phyloP scores from a whole-genome alignment of 1,140 invertebrate species.

The Meloidogyne exigua region DNA sequence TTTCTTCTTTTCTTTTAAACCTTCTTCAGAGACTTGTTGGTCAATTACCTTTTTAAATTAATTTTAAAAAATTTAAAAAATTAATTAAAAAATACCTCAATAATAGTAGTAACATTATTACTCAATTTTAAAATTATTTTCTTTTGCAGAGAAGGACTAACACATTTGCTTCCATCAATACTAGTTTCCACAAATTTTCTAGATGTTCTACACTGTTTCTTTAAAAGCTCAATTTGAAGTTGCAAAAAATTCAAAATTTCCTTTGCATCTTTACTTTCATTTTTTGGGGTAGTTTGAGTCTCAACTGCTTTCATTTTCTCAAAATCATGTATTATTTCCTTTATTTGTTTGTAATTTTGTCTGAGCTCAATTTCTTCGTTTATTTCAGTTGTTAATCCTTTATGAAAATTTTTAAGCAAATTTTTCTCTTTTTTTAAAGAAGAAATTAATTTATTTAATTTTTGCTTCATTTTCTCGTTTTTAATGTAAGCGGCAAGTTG shows the following conservation, averaged over 20 bases:
- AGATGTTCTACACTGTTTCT: conserved; percentile 30
- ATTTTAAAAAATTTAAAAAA: background rate
- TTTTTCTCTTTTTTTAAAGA: conserved; percentile 31
- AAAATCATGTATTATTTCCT: conserved; percentile 8
- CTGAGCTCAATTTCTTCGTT: conserved; percentile 34
- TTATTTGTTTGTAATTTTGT: conserved; percentile 36
- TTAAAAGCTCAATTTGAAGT: conserved; percentile 38
- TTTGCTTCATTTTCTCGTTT: conserved; percentile 5
- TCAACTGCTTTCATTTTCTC: background rate
- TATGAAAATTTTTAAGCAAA: conserved; percentile 20
- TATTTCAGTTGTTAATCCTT: conserved; percentile 28
- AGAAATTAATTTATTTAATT: background rate
- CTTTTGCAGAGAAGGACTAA: conserved; percentile 17
- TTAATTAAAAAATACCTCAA: conserved; percentile 7
- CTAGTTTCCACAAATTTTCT: conserved; percentile 36
- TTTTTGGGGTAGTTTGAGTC: background rate
- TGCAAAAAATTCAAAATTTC: conserved; percentile 11
- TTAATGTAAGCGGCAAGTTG: background rate
- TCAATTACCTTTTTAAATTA: background rate
- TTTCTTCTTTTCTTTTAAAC: background rate
- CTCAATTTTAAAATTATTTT: conserved; percentile 34
- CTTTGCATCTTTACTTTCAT: conserved; percentile 20
- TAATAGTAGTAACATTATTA: conserved; percentile 40
- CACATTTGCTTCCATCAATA: conserved; percentile 26
- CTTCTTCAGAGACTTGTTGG: background rate